Evolutionary conservation across 2,888 invertebrate genomes (phyloP), one percentile per base, ranked within the genome.

Genomic region (Hirtodrosophila trivittata): DNA sequence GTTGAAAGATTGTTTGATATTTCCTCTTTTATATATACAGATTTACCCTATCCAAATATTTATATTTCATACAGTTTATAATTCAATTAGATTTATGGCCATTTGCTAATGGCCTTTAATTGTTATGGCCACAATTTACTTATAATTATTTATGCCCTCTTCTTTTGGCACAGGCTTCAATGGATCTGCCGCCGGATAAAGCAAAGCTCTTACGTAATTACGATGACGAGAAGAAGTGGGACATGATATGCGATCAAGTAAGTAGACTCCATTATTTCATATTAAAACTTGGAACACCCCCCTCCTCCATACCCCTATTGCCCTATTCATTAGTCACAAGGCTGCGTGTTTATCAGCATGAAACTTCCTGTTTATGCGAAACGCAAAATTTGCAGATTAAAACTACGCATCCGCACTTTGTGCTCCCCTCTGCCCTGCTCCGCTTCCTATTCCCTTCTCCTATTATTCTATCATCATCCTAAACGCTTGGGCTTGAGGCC

Each of bases 161-260:
- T 21, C 18, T 66, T 75, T 94, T 94, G 1, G 8, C 7, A 5
- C 93, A 99, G 98, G 97, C 97, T 50, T 98, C 98, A 65, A 99
- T 99, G 98, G 99, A 99, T 91, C 93, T 99, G 77, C 99, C 99
- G 14, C 98, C 99, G 28, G 99, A 99, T 92, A 99, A 99, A 92
- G 98, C 98, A 86, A 98, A 98, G 92, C 93, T 98, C 32, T 92
- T 98, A 72, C 96, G 96, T 86, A 96, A 96, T 90, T 99, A 99
- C 91, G 98, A 98, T 92, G 95, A 97, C 91, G 97, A 98, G 91
- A 98, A 98, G 92, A 99, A 99, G 92, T 99, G 99, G 99, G 98
- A 99, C 92, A 96, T 99, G 91, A 98, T 99, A 92, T 98, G 98
- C 93, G 99, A 99, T 94, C 98, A 97, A 94, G 96, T 96, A 91